Conservation (phyloP, 2,888 invertebrate genomes). For the Prosopocoilus inquinatus region DNA sequence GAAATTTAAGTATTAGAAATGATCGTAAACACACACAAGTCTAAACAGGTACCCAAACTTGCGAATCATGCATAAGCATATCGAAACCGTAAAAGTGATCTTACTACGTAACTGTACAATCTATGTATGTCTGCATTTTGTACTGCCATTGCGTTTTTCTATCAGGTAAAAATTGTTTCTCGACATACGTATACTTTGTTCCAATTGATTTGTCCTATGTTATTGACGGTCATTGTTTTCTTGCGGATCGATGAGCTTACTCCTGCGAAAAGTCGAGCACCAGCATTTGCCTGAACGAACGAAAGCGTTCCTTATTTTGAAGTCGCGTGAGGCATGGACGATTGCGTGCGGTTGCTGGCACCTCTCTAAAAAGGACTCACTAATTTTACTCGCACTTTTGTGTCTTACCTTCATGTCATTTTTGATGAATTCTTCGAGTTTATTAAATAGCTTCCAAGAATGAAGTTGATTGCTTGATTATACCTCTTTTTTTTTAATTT, state of each 20-base stretch:
- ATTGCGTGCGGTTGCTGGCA: conserved; percentile 11
- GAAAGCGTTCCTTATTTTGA: background rate
- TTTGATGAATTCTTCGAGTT: background rate
- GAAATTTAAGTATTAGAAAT: too few species aligned
- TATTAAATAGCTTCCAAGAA: background rate
- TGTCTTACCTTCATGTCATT: conserved; percentile 9
- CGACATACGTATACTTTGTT: too few species aligned
- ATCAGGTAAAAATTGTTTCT: too few species aligned
- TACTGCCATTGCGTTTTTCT: too few species aligned
- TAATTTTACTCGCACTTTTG: conserved; percentile 22
- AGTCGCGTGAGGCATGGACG: conserved; percentile 7
- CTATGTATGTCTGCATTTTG: too few species aligned
- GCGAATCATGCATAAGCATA: too few species aligned
- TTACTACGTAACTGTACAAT: too few species aligned
- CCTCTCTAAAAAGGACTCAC: conserved; percentile 15
- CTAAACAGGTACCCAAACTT: too few species aligned
- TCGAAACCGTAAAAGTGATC: too few species aligned
- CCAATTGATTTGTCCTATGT: too few species aligned
- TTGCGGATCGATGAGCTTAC: background rate
- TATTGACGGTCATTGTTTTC: background rate
- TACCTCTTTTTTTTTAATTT: too few species aligned
- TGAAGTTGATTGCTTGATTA: background rate
- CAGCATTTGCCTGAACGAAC: background rate
- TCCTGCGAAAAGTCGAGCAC: background rate
- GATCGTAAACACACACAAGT: too few species aligned